Base-by-base conservation (phyloP, 2,113 vertebrate genomes). In the Syngnathus typhle region DNA sequence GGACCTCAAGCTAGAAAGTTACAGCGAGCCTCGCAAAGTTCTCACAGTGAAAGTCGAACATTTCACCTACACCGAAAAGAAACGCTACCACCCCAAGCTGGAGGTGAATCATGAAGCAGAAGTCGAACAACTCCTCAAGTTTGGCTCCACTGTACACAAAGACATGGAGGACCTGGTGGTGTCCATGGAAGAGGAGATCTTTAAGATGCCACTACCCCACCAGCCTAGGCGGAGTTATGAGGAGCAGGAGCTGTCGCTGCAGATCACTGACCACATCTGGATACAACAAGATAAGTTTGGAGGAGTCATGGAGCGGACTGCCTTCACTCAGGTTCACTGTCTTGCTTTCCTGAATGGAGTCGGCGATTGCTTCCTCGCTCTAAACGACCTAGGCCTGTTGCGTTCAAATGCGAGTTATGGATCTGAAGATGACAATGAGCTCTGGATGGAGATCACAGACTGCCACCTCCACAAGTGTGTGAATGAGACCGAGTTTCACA, bases 21-120 rank as follows among this genome's bases (percentile, higher is more conserved):
- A 93, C 13, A 90, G 87, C 0, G 92, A 95, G 78, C 90, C 93
- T 0, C 94, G 94, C 12, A 96, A 96, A 81, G 95, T 99, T 72
- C 94, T 95, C 73, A 93, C 96, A 0, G 90, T 99, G 67, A 98
- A 95, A 89, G 92, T 99, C 0, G 95, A 99, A 63, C 92, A 93
- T 0, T 93, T 96, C 74, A 92, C 93, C 0, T 98, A 97, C 73
- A 76, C 76, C 0, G 96, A 99, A 68, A 95, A 93, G 79, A 95
- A 94, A 71, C 94, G 92, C 62, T 98, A 91, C 82, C 95, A 98
- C 65, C 92, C 95, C 0, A 96, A 96, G 85, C 83, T 75, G 0
- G 95, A 98, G 83, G 91, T 94, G 0, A 89, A 83, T 27, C 96
- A 95, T 0, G 95, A 98, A 60, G 84, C 93, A 0, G 95, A 98